These are phyloP conservation scores for Zosterops hypoxanthus DNA, from an alignment of 2,113 vertebrate genomes.

Conservation along the genomic window DNA sequence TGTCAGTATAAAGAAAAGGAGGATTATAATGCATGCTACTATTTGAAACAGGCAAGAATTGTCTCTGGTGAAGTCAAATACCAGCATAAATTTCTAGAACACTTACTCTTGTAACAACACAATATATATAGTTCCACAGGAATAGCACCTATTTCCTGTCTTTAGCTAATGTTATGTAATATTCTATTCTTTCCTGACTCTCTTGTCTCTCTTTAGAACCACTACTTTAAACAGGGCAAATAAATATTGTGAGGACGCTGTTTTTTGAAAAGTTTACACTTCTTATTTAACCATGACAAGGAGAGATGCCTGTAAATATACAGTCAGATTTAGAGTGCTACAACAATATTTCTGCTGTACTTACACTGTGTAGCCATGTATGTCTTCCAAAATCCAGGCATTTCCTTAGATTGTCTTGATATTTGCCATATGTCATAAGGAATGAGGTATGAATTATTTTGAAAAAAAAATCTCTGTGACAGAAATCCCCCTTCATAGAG, in stretches of 20 bases:
- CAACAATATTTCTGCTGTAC: neutral
- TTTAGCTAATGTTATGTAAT: neutral
- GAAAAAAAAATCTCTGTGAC: neutral
- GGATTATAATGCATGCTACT: neutral
- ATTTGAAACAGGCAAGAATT: neutral
- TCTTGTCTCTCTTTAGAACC: neutral
- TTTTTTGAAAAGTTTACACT: neutral
- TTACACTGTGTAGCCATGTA: neutral
- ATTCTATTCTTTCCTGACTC: neutral
- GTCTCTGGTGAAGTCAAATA: neutral
- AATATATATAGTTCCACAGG: neutral
- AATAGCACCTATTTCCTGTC: neutral
- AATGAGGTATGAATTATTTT: neutral
- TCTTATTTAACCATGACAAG: neutral
- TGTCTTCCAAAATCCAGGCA: neutral
- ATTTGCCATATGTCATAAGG: neutral
- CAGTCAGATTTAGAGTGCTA: neutral
- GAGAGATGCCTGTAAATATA: neutral
- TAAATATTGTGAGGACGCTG: neutral
- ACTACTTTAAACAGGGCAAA: neutral
- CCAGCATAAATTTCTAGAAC: neutral
- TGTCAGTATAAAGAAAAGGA: neutral
- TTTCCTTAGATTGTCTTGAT: neutral
- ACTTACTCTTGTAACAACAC: neutral
- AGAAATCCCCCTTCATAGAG: neutral